Evolutionary conservation across 1,140 invertebrate genomes (phyloP).

Genomic region (Brachionus paranguensis): DNA sequence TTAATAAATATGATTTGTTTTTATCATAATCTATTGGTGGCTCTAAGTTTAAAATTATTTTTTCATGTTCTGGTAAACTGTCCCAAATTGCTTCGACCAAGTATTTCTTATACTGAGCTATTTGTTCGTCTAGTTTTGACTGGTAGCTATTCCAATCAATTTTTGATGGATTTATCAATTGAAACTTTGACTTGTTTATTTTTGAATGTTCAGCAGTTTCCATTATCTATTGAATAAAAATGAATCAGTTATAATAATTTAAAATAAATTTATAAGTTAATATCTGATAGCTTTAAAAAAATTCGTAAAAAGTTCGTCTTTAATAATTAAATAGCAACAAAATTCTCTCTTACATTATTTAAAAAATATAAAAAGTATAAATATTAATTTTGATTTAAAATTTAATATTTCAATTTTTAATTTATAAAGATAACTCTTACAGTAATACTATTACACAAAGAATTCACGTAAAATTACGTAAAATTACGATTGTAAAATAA

Average conservation of each 20-base stretch:
- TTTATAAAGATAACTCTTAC: too few relatives aligned
- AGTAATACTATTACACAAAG: too few relatives aligned
- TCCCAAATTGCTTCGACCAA: background rate
- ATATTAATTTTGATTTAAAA: too few relatives aligned
- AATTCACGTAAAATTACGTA: too few relatives aligned
- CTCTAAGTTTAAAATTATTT: background rate
- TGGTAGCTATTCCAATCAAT: background rate
- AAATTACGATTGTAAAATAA: too few relatives aligned
- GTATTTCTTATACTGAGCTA: background rate
- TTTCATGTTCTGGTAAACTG: slow-evolving; percentile 14
- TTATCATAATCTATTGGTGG: background rate
- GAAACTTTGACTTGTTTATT: background rate
- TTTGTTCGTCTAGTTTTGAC: background rate
- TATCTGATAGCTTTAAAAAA: too few relatives aligned
- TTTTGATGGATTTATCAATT: slow-evolving; percentile 15
- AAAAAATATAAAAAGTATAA: too few relatives aligned
- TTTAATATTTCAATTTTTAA: too few relatives aligned
- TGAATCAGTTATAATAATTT: background rate
- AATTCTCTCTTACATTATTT: too few relatives aligned
- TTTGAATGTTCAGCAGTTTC: background rate
- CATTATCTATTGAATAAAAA: background rate
- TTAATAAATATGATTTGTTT: background rate
- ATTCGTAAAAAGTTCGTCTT: too few relatives aligned
- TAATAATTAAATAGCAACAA: too few relatives aligned
- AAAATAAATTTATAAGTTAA: too few relatives aligned